phyloP scores from a whole-genome alignment of 2,113 vertebrate species.

The Sorex fumeus region DNA sequence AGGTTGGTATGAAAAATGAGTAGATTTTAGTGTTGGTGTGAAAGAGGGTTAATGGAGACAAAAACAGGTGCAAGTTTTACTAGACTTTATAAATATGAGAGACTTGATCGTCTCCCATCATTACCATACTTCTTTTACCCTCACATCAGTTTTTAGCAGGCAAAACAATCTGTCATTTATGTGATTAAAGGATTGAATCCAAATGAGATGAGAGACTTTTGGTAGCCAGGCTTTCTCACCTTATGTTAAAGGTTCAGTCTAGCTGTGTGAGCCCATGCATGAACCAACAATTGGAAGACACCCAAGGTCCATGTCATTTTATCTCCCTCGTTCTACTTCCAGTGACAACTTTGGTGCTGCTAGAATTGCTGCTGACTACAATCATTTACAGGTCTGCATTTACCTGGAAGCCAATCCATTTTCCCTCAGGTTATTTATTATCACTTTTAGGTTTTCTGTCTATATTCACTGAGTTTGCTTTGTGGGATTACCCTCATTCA shows the following conservation, averaged over 20 bases:
- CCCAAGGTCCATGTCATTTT: slow-evolving; percentile 48
- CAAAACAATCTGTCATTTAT: neutral
- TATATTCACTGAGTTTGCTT: slow-evolving; percentile 56
- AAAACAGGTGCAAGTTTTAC: neutral
- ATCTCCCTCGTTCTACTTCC: slow-evolving; percentile 66
- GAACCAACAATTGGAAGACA: neutral
- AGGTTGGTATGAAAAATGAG: slow-evolving; percentile 66
- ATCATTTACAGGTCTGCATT: slow-evolving; percentile 44
- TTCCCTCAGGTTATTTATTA: slow-evolving; percentile 28
- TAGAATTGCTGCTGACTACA: slow-evolving; percentile 59
- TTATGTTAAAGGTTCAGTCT: neutral
- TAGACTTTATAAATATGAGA: neutral
- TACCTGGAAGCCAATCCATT: slow-evolving; percentile 26
- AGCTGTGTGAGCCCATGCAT: neutral
- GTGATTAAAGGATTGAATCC: neutral
- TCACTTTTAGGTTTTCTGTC: neutral
- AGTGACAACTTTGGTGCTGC: slow-evolving; percentile 55
- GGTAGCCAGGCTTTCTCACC: neutral
- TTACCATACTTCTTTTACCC: neutral
- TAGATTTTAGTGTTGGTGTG: neutral
- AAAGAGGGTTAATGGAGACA: neutral
- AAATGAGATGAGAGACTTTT: neutral
- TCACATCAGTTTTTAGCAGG: neutral
- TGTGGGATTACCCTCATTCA: slow-evolving; percentile 35
- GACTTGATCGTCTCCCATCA: neutral